Evolutionary conservation across 2,888 invertebrate genomes (phyloP).

Genomic region (Mayetiola destructor): DNA sequence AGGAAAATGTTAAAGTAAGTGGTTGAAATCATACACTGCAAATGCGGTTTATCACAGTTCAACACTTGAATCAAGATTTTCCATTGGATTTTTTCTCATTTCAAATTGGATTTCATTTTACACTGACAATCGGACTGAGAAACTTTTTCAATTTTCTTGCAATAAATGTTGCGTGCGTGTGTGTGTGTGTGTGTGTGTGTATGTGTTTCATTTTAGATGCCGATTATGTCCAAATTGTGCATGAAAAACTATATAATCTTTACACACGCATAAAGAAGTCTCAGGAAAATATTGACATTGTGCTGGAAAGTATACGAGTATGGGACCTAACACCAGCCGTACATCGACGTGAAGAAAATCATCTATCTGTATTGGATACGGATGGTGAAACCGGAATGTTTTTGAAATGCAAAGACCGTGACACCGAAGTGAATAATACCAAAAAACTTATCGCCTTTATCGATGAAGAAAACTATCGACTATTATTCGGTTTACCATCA

Average conservation of each 20-base stretch:
- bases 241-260: conserved; percentile 49
- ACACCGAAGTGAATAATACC: conserved; percentile 27
- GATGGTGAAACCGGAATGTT: conserved; percentile 28
- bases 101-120: conserved; percentile 22
- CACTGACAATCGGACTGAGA: too few relatives aligned
- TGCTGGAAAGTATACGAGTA: conserved; percentile 42
- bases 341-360: conserved; percentile 44
- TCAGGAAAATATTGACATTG: conserved; percentile 48
- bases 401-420: conserved; percentile 24
- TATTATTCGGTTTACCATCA: conserved; percentile 24
- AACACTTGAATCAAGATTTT: too few relatives aligned
- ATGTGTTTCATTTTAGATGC: conserved; percentile 43
- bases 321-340: conserved; percentile 68
- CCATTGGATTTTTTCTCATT: conserved; percentile 21
- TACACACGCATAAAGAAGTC: conserved; percentile 49
- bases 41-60: too few relatives aligned
- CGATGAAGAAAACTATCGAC: conserved; percentile 28
- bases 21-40: too few relatives aligned
- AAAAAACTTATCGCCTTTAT: conserved; percentile 26
- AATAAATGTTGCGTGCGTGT: too few relatives aligned
- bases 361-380: conserved; percentile 28
- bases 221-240: conserved; percentile 53
- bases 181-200: too few relatives aligned
- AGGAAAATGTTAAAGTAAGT: too few relatives aligned
- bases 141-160: too few relatives aligned